Percentiles rank a stretch among this genome's conserved stretches.
These are phyloP conservation scores for rat (Rattus norvegicus) DNA, from an alignment of 2,113 vertebrate genomes.

Conservation along the genomic window DNA sequence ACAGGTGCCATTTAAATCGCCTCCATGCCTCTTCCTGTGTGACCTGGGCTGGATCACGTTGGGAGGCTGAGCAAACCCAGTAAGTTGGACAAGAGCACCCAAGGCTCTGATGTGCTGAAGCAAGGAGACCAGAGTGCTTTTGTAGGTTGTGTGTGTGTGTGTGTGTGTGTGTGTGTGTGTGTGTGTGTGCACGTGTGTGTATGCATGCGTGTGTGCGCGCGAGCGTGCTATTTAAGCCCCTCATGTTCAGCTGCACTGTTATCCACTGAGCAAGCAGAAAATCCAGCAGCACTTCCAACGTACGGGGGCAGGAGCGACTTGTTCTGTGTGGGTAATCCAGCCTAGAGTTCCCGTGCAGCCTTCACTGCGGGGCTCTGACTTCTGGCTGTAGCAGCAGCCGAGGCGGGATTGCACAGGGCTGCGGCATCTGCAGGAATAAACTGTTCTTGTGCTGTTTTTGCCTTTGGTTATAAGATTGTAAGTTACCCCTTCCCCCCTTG, in stretches of 20 bases:
- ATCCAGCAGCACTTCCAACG: conserved; percentile 4
- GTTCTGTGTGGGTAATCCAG: not conserved
- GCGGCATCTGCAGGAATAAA: conserved; percentile 31
- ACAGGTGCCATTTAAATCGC: conserved; percentile 69
- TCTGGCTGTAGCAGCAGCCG: not conserved
- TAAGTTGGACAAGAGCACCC: conserved; percentile 61
- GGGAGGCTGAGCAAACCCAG: conserved; percentile 70
- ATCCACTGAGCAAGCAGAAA: conserved; percentile 27
- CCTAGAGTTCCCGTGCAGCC: not conserved
- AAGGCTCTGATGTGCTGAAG: conserved; percentile 55
- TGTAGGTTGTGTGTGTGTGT: not conserved
- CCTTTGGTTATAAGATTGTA: conserved; percentile 74
- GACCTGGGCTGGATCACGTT: conserved; percentile 71
- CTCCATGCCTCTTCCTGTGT: conserved; percentile 71
- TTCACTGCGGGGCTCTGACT: not conserved
- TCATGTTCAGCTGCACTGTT: not conserved
- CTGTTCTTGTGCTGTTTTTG: conserved; percentile 24
- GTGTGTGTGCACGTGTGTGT: not conserved
- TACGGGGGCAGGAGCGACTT: conserved; percentile 10
- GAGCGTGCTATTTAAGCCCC: conserved; percentile 53
- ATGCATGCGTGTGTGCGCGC: too few relatives aligned
- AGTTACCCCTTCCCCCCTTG: conserved; percentile 59
- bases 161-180: not conserved
- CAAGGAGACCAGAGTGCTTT: conserved; percentile 59
- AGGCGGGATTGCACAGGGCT: not conserved